Conservation (phyloP, 2,888 invertebrate species). For the Deilephila porcellus region DNA sequence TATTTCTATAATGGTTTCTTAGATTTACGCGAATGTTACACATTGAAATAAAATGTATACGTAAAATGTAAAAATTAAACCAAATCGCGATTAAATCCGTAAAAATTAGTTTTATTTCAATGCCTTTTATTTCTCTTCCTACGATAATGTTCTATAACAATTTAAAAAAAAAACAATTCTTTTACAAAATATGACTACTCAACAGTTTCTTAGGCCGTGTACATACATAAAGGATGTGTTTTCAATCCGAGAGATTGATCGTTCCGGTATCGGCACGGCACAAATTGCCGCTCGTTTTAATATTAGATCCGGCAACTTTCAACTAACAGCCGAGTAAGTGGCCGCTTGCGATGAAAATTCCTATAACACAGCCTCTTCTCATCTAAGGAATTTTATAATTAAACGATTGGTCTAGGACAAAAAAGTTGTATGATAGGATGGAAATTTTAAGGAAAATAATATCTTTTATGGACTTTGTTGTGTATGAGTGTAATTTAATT, state of each 20-base stretch:
- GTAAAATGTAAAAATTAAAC: too few relatives aligned
- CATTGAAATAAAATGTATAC: too few relatives aligned
- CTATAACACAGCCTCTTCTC: not conserved
- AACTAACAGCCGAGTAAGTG: slow-evolving; percentile 34
- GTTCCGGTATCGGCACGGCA: slow-evolving; percentile 64
- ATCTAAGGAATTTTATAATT: not conserved
- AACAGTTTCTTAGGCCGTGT: slow-evolving; percentile 39
- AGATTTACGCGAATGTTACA: too few relatives aligned
- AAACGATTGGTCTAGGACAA: not conserved
- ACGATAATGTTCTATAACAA: not conserved
- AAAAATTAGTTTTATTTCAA: too few relatives aligned
- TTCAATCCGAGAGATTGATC: slow-evolving; percentile 73
- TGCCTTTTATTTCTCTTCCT: too few relatives aligned
- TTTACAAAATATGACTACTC: slow-evolving; percentile 44
- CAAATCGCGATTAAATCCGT: too few relatives aligned
- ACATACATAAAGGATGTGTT: slow-evolving; percentile 56
- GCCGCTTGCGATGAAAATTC: not conserved
- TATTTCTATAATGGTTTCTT: too few relatives aligned
- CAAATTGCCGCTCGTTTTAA: slow-evolving; percentile 78
- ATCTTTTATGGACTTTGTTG: not conserved
- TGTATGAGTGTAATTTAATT: too few relatives aligned
- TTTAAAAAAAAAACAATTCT: not conserved
- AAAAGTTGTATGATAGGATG: not conserved
- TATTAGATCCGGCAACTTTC: slow-evolving; percentile 49
- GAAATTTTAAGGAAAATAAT: not conserved